Percentiles rank a stretch among this genome's conserved stretches.
Evolutionary conservation across 1,140 invertebrate species (phyloP).

Genomic region (Drosophila watanabei): DNA sequence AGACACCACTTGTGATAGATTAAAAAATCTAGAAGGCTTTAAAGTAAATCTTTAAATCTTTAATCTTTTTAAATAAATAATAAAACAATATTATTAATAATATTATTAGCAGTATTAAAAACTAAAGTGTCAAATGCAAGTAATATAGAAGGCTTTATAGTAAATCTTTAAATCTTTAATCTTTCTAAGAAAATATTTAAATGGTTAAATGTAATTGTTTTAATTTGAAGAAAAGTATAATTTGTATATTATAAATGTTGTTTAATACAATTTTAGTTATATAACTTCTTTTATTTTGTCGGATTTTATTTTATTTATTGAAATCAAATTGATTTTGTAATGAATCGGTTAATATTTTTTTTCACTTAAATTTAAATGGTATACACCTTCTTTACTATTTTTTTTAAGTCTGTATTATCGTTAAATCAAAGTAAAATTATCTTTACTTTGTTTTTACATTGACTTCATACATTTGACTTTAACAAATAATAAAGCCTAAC

Average conservation of each 20-base stretch:
- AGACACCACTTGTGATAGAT: background rate
- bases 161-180: too few species aligned
- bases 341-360: background rate
- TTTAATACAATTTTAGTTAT: background rate
- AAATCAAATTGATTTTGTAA: background rate
- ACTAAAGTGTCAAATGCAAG: background rate
- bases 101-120: too few species aligned
- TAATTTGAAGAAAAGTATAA: background rate
- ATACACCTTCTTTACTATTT: background rate
- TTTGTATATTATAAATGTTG: background rate
- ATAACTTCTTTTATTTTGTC: background rate
- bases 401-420: background rate
- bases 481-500: conserved; percentile 13
- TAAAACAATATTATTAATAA: too few species aligned
- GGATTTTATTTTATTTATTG: background rate
- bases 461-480: background rate
- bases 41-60: too few species aligned
- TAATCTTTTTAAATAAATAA: too few species aligned
- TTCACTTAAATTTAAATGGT: too few species aligned
- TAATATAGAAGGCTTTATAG: background rate
- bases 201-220: background rate
- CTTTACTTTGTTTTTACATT: background rate
- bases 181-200: too few species aligned
- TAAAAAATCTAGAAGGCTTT: background rate
- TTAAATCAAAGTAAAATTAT: background rate